Evolutionary conservation across 2,113 vertebrate species (phyloP).

Genomic region (Paralichthys olivaceus): DNA sequence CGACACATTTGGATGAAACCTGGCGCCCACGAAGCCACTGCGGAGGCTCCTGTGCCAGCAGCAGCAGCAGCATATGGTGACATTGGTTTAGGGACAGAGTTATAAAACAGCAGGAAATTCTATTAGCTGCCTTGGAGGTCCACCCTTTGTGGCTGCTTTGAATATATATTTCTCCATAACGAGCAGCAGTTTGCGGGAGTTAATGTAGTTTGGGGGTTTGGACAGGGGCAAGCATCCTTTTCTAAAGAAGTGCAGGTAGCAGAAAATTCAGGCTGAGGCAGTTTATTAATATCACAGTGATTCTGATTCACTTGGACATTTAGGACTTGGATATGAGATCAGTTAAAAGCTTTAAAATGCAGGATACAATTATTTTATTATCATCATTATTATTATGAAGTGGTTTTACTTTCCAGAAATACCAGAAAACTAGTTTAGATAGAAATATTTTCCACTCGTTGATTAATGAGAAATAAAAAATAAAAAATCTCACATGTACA

Average conservation of each 20-base stretch:
- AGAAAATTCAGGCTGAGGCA: not conserved
- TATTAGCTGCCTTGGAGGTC: slow-evolving; percentile 79
- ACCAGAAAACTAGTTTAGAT: not conserved
- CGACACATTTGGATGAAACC: slow-evolving; percentile 46
- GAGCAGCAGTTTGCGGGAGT: slow-evolving; percentile 53
- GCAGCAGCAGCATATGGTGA: slow-evolving; percentile 85
- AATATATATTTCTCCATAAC: slow-evolving; percentile 67
- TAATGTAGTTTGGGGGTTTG: slow-evolving; percentile 42
- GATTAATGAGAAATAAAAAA: not conserved
- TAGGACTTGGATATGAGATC: not conserved
- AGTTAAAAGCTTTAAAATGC: no score
- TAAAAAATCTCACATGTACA: not conserved
- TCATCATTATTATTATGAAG: no score
- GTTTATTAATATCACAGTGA: slow-evolving; percentile 10
- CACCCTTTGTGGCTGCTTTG: slow-evolving; percentile 67
- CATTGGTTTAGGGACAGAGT: slow-evolving; percentile 81
- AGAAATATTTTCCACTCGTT: not conserved
- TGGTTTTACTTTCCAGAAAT: not conserved
- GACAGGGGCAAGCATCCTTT: slow-evolving; percentile 11
- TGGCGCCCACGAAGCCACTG: slow-evolving; percentile 50
- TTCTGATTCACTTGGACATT: not conserved
- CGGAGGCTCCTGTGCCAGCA: slow-evolving; percentile 73
- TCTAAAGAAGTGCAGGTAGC: slow-evolving; percentile 1
- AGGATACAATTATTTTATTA: no score
- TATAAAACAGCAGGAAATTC: slow-evolving; percentile 83